Conservation (phyloP, 2,888 invertebrate genomes). For the Hydroisotoma schaefferi region DNA sequence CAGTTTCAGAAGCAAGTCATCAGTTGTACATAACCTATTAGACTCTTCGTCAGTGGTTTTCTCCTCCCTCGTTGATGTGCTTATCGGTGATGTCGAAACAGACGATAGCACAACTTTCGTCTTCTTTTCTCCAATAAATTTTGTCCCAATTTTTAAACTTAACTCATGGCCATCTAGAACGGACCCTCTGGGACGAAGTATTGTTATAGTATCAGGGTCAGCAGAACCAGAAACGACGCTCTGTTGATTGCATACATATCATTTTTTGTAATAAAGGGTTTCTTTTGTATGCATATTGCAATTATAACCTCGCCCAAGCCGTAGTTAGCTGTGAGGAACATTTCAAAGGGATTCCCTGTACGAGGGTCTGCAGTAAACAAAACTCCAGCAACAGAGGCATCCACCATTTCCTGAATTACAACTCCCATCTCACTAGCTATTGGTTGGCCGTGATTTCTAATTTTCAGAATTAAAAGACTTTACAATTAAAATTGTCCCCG, state of each 20-base stretch:
- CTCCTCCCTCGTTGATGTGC: conserved; percentile 53
- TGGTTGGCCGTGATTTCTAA: conserved; percentile 69
- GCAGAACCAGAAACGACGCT: conserved; percentile 73
- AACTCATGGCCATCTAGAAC: conserved; percentile 51
- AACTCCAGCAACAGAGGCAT: conserved; percentile 67
- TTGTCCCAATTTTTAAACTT: conserved; percentile 53
- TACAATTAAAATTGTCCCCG: neutral
- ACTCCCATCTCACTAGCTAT: conserved; percentile 70
- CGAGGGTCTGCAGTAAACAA: conserved; percentile 76
- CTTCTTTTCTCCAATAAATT: conserved; percentile 54
- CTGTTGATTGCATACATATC: too few species aligned
- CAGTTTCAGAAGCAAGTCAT: conserved; percentile 58
- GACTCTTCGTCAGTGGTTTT: conserved; percentile 54
- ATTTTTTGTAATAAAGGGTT: neutral
- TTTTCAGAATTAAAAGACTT: neutral
- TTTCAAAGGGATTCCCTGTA: conserved; percentile 63
- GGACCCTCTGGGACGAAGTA: conserved; percentile 17
- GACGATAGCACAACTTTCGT: conserved; percentile 56
- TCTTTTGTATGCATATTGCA: neutral
- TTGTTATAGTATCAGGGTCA: conserved; percentile 69
- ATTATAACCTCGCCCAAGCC: conserved; percentile 72
- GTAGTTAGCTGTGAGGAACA: conserved; percentile 74
- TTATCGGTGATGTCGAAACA: conserved; percentile 53
- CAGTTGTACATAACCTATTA: conserved; percentile 58
- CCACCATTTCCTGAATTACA: conserved; percentile 70